Evolutionary conservation across 2,113 vertebrate genomes (phyloP).

Genomic region (Sinosuthora webbiana): DNA sequence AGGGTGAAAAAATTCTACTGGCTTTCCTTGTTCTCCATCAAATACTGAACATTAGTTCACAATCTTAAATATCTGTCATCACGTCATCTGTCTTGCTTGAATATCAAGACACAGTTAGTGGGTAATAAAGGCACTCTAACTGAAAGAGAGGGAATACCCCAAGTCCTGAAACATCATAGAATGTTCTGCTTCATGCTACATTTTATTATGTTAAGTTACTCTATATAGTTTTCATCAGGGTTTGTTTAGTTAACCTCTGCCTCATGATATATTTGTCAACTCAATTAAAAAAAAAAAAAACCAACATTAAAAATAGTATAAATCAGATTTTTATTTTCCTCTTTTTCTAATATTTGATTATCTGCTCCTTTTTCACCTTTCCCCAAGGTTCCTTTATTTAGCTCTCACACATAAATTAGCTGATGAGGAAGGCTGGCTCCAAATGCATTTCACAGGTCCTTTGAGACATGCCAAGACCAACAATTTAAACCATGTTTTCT

Average conservation of each 20-base stretch:
- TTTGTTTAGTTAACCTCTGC: constrained; percentile 49
- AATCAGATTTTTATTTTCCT: constrained; percentile 26
- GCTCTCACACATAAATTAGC: constrained; percentile 20
- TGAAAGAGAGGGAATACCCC: constrained; percentile 39
- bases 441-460: constrained; percentile 9
- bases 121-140: constrained; percentile 41
- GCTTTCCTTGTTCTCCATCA: background rate
- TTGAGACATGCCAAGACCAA: background rate
- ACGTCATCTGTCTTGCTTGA: constrained; percentile 44
- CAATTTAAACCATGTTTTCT: background rate
- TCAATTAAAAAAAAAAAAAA: background rate
- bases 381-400: background rate
- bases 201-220: constrained; percentile 26
- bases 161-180: background rate
- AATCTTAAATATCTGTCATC: constrained; percentile 52
- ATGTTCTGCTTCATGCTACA: constrained; percentile 47
- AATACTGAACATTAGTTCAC: constrained; percentile 5
- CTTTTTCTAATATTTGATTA: constrained; percentile 25
- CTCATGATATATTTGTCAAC: constrained; percentile 36
- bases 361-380: constrained; percentile 39
- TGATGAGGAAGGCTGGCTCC: constrained; percentile 37
- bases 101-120: constrained; percentile 4
- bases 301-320: background rate
- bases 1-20: background rate
- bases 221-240: background rate